Base-by-base conservation (phyloP, 1,140 invertebrate genomes). In the Sitodiplosis mosellana region DNA sequence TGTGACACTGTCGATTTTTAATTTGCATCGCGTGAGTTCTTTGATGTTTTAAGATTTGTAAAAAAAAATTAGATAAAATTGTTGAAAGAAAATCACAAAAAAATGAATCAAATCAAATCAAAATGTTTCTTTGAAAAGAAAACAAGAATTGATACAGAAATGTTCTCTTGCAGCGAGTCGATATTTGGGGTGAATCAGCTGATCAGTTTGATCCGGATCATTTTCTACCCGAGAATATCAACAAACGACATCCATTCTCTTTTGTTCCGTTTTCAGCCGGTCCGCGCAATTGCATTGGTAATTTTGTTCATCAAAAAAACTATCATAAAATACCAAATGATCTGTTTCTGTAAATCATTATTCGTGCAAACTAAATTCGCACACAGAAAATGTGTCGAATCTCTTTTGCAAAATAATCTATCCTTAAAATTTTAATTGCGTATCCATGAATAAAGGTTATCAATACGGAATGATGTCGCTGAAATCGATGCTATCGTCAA, bases 131-230 rank as follows among this genome's bases (percentile, higher is more conserved):
- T 56, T 59, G 65, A 19, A 49, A 71, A 1, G 74, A 79, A 51
- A 55, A 64, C n/a, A n/a, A n/a, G 41, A 58, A 69, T 52, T 61
- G 27, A 5, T 27, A 5, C 27, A 27, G 10, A 27, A 27, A 27
- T 27, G 10, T 27, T 27, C 10, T 27, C 10, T 10, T 10, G 10
- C 27, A 27, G 27, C 3, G 27, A 27, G 27, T 66, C 11, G 60
- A 66, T 46, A 63, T 67, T 50, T 76, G 68, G 63, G 64, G 73
- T 48, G 69, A 76, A 2, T 69, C 83, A 51, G 78, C 80, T 0
- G 69, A 78, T 11, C 59, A 61, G 17, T 84, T 81, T 55, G 68
- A 81, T 57, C 81, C 81, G 0, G 77, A 82, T 48, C 59, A 77
- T 49, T 83, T 83, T 59, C 54, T 74, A n/a, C 71, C 74, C 1